Conservation (phyloP, 2,888 invertebrate species). For the Gari tellinella region DNA sequence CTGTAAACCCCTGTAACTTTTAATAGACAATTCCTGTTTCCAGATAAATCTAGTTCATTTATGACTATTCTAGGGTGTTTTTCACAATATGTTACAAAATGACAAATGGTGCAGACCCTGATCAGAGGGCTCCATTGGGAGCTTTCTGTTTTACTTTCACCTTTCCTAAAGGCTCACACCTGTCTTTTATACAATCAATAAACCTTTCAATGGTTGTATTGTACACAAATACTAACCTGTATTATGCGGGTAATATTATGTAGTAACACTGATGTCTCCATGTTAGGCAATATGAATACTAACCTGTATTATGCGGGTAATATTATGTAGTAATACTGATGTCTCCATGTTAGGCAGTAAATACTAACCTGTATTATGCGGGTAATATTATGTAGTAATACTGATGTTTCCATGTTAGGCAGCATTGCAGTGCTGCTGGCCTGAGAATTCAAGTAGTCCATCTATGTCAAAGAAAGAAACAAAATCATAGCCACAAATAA, state of each 20-base stretch:
- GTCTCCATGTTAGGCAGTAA: slow-evolving; percentile 82
- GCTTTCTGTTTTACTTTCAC: too few species aligned
- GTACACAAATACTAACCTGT: slow-evolving; percentile 83
- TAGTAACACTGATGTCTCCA: slow-evolving; percentile 82
- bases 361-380: slow-evolving; percentile 83
- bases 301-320: slow-evolving; percentile 82
- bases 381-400: slow-evolving; percentile 82
- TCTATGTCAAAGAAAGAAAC: slow-evolving; percentile 41
- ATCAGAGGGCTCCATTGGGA: too few species aligned
- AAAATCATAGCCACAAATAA: too few species aligned
- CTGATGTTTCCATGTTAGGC: slow-evolving; percentile 82
- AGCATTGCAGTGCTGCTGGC: slow-evolving; percentile 54
- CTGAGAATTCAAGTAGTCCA: slow-evolving; percentile 56
- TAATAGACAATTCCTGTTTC: too few species aligned
- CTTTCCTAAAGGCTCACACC: too few species aligned
- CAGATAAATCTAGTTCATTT: too few species aligned
- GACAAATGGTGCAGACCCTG: too few species aligned
- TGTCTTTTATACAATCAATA: too few species aligned
- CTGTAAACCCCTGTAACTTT: too few species aligned
- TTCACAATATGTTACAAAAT: too few species aligned
- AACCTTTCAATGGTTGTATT: too few species aligned
- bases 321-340: slow-evolving; percentile 81
- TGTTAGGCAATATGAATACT: slow-evolving; percentile 78
- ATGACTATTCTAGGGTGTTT: too few species aligned
- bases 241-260: slow-evolving; percentile 83